Base-by-base conservation (phyloP, 30 jellyfish, hydroid and myxozoan genomes). In the Rhopilema esculentum region DNA sequence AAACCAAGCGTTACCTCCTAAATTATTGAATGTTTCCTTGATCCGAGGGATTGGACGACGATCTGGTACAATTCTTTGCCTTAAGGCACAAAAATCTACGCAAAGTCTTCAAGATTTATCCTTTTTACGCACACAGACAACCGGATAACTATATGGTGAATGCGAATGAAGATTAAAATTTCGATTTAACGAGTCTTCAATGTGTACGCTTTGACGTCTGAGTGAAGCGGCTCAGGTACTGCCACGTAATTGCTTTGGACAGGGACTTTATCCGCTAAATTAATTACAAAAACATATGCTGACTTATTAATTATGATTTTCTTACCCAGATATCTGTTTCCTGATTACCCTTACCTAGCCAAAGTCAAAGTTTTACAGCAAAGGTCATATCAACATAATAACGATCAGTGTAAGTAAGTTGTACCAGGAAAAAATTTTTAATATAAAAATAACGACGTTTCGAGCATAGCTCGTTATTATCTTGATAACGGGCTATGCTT, bases 61-160 rank as follows among this genome's bases (percentile, higher is more conserved):
- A 64, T 87, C 96, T 26, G 96, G 91, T 1, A 78, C 70, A 40
- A 87, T 87, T 68, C 69, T 77, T 68, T 33, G 69, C 48, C 67
- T 66, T 49, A 76, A 63, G 8, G 80, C 86, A 27, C 84, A 16
- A 69, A 64, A 87, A 79, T 77, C 81, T 0, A 77, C 90, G 40
- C 91, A 86, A 12, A 75, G 81, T 16, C 96, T 67, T 30, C 66
- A 62, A 22, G 72, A 49, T 66, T 79, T 74, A 16, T 78, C 77
- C 51, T 77, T 76, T 87, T 87, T 50, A n/a, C 96, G 27, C 25
- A 77, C 86, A 32, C 86, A 69, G 8, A 87, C 91, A 66, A 87
- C 87, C 8, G 96, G 87, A 18, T 72, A 76, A 22, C 89, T 27
- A 29, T 78, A 87, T 12, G 87, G 30, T 25, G 91, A 76, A 26